Percentiles rank a stretch among this genome's conserved stretches.
phyloP scores from a whole-genome alignment of 2,113 vertebrate species.

The Danionella cerebrum region DNA sequence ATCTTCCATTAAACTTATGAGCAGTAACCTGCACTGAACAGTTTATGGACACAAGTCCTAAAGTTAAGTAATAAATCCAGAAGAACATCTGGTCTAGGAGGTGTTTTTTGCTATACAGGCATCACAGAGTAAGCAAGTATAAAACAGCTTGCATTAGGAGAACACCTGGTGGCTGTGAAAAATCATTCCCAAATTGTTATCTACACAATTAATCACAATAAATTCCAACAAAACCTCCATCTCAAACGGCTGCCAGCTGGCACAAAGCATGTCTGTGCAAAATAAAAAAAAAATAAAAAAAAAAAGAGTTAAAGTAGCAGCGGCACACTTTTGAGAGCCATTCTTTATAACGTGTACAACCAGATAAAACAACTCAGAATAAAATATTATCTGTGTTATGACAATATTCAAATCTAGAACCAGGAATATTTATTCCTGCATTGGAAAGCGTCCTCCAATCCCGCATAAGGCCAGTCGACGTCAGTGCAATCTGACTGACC shows the following conservation, averaged over 20 bases:
- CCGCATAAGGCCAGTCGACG: not conserved
- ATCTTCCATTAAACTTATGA: no score
- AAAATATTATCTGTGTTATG: no score
- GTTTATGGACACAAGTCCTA: not conserved
- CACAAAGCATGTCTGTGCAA: not conserved
- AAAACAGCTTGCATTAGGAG: not conserved
- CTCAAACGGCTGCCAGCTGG: not conserved
- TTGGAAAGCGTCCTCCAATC: not conserved
- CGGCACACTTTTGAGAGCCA: no score
- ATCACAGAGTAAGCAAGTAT: not conserved
- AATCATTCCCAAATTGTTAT: not conserved
- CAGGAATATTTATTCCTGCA: not conserved
- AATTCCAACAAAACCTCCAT: not conserved
- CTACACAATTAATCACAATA: not conserved
- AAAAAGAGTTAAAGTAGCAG: no score
- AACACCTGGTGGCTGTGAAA: not conserved
- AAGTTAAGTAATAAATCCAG: not conserved
- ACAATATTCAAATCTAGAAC: not conserved
- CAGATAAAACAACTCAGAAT: no score
- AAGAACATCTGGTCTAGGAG: not conserved
- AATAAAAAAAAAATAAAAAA: no score
- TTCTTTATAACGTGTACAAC: no score
- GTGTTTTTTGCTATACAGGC: not conserved
- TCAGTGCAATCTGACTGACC: constrained; percentile 17
- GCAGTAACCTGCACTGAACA: no score